Evolutionary conservation across 2,797 vertebrate genomes (phyloP), one percentile per base, ranked within the genome.

Genomic region (Melanotaenia trifasciata): DNA sequence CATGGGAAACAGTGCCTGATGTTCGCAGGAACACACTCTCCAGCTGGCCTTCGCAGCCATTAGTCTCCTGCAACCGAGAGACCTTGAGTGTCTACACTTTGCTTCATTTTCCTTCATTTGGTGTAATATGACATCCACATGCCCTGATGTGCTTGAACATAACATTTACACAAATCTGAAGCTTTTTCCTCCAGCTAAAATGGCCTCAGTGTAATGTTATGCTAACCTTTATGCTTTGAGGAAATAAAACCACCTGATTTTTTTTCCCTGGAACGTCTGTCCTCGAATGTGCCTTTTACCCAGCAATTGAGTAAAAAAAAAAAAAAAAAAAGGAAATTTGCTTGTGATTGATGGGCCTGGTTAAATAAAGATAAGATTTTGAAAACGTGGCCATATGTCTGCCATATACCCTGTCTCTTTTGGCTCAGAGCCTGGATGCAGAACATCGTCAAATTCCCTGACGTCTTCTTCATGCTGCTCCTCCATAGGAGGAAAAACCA

Each of bases 291-390:
- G 58, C 53, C 69, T 69, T 80, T 61, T 16, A 54, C 79, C 60
- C 3, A 51, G 45, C 64, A 64, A 45, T 76, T 24, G 11, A 22
- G 13, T 8, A 32, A 18, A 73, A 69, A 59, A 60, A 26, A 2
- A 10, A 30, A 18, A 73, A 69, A 58, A 60, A 51, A 70, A 61
- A 60, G 76, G 72, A 70, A 72, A 85, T 85, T 76, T 75, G 30
- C 53, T 10, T 0, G 13, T 85, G 90, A 91, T 86, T 90, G 90
- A 90, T 89, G 85, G 79, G 40, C 51, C 77, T 72, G 85, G 80
- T 90, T 90, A 87, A 91, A 90, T 84, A 89, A 91, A 91, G 86
- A 91, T 90, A 91, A 83, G 89, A 85, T 85, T 86, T 85, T 73
- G 63, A 80, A 86, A 86, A 78, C 43, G 64, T 72, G 74, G 84